A percentile compares a stretch with the other conserved stretches of the same genome.
Conservation (phyloP, 2,113 vertebrate species). For the Rhynchomys soricoides region DNA sequence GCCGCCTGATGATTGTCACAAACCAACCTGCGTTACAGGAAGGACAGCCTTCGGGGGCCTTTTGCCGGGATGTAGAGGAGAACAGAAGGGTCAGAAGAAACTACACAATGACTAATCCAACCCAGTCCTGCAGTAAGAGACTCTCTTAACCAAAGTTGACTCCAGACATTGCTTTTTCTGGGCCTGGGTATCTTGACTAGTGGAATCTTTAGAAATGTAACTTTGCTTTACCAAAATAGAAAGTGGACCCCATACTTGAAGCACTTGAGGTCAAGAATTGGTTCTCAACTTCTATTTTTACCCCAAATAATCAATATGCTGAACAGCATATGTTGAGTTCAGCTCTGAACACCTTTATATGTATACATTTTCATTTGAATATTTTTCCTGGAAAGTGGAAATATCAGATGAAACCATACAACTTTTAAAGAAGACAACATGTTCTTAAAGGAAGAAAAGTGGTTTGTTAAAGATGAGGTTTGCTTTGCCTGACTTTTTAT, state of each 20-base stretch:
- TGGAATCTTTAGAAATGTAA: background rate
- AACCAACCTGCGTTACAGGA: background rate
- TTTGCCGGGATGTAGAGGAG: background rate
- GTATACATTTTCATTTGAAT: slow-evolving; percentile 44
- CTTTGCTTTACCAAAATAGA: background rate
- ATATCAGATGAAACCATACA: slow-evolving; percentile 34
- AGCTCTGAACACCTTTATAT: background rate
- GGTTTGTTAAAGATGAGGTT: slow-evolving; percentile 60
- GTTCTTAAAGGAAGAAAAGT: background rate
- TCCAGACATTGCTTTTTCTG: background rate
- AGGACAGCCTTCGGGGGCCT: background rate
- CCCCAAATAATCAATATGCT: background rate
- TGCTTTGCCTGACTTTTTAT: background rate
- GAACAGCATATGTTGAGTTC: background rate
- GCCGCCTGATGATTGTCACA: background rate
- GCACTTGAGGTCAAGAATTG: background rate
- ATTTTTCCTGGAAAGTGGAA: slow-evolving; percentile 50
- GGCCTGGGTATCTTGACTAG: background rate
- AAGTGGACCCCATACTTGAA: background rate
- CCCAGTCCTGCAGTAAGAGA: background rate
- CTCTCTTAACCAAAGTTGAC: background rate
- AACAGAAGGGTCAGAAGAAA: background rate
- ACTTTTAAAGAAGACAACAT: slow-evolving; percentile 45
- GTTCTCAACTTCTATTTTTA: background rate
- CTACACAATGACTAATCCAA: background rate